Conservation (phyloP, 1,140 invertebrate genomes). For the Nephila pilipes region DNA sequence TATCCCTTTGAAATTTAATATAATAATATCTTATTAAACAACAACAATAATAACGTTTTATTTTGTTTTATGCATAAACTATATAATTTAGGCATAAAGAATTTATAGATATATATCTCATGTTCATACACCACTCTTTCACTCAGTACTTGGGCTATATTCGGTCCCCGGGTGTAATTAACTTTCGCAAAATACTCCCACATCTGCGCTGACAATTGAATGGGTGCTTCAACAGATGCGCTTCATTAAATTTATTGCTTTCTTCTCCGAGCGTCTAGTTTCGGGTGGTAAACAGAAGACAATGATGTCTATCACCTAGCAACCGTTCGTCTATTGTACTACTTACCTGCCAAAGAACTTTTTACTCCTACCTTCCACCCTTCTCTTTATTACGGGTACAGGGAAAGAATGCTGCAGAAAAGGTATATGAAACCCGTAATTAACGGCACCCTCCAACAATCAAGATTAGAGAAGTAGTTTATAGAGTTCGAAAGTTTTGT, state of each 20-base stretch:
- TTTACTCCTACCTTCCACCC: not conserved
- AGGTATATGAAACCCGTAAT: slow-evolving; percentile 35
- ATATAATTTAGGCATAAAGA: too few relatives aligned
- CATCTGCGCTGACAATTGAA: slow-evolving; percentile 54
- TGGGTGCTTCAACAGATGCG: slow-evolving; percentile 57
- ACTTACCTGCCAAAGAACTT: slow-evolving; percentile 51
- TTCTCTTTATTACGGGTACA: too few relatives aligned
- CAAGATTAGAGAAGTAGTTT: not conserved
- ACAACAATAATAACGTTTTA: too few relatives aligned
- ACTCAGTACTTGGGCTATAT: not conserved
- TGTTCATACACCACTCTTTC: not conserved
- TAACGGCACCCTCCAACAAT: not conserved
- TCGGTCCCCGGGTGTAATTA: slow-evolving; percentile 52
- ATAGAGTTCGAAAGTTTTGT: not conserved
- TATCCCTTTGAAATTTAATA: too few relatives aligned
- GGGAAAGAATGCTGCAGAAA: slow-evolving; percentile 9
- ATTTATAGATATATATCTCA: not conserved
- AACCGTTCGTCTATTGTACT: slow-evolving; percentile 38
- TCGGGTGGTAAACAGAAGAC: slow-evolving; percentile 51
- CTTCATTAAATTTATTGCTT: slow-evolving; percentile 73
- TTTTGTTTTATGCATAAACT: too few relatives aligned
- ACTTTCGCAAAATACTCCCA: slow-evolving; percentile 58
- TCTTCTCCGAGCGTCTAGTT: slow-evolving; percentile 26
- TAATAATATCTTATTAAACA: too few relatives aligned
- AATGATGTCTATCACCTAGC: slow-evolving; percentile 67